Base-by-base conservation (phyloP, 1,140 invertebrate genomes). In the Drosophila tsacasi region DNA sequence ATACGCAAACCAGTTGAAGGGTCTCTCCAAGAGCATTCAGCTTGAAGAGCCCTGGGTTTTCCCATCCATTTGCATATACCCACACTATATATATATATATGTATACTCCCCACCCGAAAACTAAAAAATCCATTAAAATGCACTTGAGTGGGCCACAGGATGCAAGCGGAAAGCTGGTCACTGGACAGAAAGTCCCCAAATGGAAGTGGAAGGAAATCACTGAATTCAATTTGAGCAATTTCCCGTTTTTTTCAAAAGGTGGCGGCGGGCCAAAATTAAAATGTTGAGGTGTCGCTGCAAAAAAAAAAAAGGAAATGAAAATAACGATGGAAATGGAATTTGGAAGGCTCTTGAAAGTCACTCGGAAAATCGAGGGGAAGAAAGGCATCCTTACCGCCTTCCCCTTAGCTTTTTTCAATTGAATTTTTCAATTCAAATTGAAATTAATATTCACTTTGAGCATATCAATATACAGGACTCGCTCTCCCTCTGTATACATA, bases 221-320 rank as follows among this genome's bases (percentile, higher is more conserved):
- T 79, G 79, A 86, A 86, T 86, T 86, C 83, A 87, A 86, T 86
- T 86, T 86, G 60, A 83, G 83, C 83, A 82, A 86, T 86, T 86
- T 86, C 83, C 83, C 82, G 69, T 82, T 83, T 79, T 79, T 65
- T 64, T 65, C 52, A 82, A 76, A 85, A 86, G 79, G 71, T 86
- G 47, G 4, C 23, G 23, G 76, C 67, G 12, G 40, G 50, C 62
- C 61, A 50, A 77, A 86, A 75, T 86, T 76, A 82, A 85, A 81
- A 61, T 85, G 71, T 81, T 76, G 61, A 75, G 73, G 39, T 37
- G 30, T 8, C 23, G 23, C 47, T 23, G 44, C 13, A 21, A 49
- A 32, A 37, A 7, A 19, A 52, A 39, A 49, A 9, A 50, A 25
- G 25, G 3, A 13, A 30, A 47, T 0, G 25, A 44, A 19, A 21